phyloP scores from a whole-genome alignment of 2,888 invertebrate species.

The Eulithis testata region DNA sequence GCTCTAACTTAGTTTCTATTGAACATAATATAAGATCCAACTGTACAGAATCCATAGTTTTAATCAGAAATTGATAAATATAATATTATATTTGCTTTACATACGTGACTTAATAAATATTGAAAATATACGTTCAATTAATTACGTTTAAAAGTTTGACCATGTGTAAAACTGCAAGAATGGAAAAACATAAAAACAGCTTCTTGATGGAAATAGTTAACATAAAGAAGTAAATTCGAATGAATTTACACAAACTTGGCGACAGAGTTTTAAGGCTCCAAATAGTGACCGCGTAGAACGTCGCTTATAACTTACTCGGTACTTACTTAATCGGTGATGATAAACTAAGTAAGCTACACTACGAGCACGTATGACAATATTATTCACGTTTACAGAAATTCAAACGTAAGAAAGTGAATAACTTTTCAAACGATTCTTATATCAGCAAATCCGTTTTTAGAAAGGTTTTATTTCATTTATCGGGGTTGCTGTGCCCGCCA shows the following conservation, averaged over 20 bases:
- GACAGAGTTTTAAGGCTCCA: too few relatives aligned
- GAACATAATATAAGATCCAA: neutral
- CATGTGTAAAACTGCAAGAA: too few relatives aligned
- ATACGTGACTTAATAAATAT: neutral
- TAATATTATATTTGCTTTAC: neutral
- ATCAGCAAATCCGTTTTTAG: conserved; percentile 15
- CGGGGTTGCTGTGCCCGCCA: conserved; percentile 40
- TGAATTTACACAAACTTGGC: too few relatives aligned
- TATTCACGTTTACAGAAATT: neutral
- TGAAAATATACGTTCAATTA: neutral
- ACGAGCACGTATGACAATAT: neutral
- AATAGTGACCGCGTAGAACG: too few relatives aligned
- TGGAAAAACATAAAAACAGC: too few relatives aligned
- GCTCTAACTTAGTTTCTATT: neutral
- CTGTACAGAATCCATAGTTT: neutral
- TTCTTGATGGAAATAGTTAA: too few relatives aligned
- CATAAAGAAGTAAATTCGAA: too few relatives aligned
- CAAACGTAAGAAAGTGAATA: neutral
- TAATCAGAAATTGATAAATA: conserved; percentile 18
- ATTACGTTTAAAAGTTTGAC: too few relatives aligned
- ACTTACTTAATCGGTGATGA: too few relatives aligned
- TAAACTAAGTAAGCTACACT: too few relatives aligned
- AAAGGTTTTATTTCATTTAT: conserved; percentile 40
- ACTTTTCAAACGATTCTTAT: conserved; percentile 1
- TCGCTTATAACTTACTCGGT: too few relatives aligned